phyloP scores from a whole-genome alignment of 2,797 vertebrate genomes.

The Vipera ursinii region DNA sequence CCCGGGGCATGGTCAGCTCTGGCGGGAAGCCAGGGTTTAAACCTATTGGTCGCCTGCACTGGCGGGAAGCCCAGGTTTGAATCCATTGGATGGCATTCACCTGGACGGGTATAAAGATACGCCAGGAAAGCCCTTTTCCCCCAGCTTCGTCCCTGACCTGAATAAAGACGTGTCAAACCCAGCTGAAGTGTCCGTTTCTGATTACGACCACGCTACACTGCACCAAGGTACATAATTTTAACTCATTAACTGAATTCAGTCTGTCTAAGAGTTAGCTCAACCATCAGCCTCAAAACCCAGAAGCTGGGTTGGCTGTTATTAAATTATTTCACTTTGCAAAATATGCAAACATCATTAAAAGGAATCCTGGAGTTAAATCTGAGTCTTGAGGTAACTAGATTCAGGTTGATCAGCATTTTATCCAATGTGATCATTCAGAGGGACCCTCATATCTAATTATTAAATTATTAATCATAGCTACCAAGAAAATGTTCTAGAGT shows the following conservation, averaged over 20 bases:
- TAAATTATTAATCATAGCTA: background rate
- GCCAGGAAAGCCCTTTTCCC: too few species aligned
- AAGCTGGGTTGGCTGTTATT: background rate
- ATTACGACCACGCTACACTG: too few species aligned
- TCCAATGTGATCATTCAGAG: background rate
- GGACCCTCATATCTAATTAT: background rate
- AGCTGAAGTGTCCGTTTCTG: too few species aligned
- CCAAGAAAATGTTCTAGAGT: background rate
- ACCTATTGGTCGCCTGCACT: too few species aligned
- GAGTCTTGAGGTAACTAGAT: background rate
- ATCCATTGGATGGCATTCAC: too few species aligned
- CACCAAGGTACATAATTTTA: background rate
- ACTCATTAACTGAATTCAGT: background rate
- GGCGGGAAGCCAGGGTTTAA: too few species aligned
- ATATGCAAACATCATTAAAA: background rate
- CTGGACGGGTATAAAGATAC: too few species aligned
- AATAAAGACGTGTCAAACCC: too few species aligned
- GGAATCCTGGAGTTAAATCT: background rate
- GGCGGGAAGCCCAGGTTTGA: too few species aligned
- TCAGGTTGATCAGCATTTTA: background rate
- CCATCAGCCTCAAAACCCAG: background rate
- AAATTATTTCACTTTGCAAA: background rate
- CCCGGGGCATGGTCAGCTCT: too few species aligned
- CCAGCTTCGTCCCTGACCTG: too few species aligned
- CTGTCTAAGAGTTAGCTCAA: background rate